Conservation (phyloP, 2,113 vertebrate genomes). For the Callorhinus ursinus region DNA sequence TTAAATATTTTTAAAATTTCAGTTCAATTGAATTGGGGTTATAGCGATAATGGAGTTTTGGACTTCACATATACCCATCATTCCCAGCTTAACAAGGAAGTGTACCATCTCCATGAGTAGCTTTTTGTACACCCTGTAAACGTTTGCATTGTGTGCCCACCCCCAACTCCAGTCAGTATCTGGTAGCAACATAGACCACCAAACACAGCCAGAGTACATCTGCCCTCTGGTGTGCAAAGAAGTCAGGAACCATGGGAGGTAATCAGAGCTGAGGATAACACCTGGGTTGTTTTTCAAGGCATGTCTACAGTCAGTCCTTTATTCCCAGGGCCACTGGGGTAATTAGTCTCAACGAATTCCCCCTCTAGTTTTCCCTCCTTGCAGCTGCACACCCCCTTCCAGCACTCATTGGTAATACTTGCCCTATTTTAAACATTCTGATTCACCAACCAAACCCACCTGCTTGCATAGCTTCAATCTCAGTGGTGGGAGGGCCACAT, state of each 20-base stretch:
- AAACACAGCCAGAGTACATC: background rate
- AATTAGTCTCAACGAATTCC: background rate
- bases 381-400: background rate
- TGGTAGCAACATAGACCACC: background rate
- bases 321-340: background rate
- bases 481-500: background rate
- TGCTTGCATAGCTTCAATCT: background rate
- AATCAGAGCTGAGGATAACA: background rate
- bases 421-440: background rate
- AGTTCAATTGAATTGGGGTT: background rate
- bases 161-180: background rate
- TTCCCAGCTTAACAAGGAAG: background rate
- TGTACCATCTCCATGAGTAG: background rate
- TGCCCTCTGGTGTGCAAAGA: background rate
- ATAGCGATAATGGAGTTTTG: background rate
- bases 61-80: background rate
- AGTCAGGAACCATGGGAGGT: background rate
- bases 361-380: background rate
- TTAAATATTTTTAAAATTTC: background rate
- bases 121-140: background rate
- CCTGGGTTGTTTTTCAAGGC: background rate
- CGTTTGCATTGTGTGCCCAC: background rate
- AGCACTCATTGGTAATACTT: background rate
- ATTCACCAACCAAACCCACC: background rate
- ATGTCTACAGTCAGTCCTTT: background rate